A percentile compares a stretch with the other conserved stretches of the same genome.
Conservation (phyloP, 2,113 vertebrate genomes). For the Romanogobio albipinnatus region DNA sequence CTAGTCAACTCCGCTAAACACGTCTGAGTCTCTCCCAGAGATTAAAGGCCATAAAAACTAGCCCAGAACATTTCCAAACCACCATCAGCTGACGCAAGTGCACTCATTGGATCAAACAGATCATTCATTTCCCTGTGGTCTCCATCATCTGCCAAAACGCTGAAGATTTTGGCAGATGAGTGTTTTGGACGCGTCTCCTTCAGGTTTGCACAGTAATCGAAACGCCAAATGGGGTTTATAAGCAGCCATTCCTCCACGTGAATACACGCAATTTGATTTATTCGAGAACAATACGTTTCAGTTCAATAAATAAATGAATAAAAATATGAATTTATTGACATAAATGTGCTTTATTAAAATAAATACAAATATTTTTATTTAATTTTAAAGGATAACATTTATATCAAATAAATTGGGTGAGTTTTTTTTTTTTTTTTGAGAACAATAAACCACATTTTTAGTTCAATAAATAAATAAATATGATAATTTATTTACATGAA, state of each 20-base stretch:
- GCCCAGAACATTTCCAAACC: constrained; percentile 68
- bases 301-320: too few relatives aligned
- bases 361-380: too few relatives aligned
- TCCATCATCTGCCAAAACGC: constrained; percentile 67
- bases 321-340: too few relatives aligned
- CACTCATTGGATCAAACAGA: constrained; percentile 62
- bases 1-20: constrained; percentile 22
- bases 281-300: background rate
- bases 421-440: too few relatives aligned
- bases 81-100: constrained; percentile 55
- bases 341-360: too few relatives aligned
- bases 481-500: too few relatives aligned
- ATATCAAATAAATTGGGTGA: too few relatives aligned
- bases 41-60: constrained; percentile 63
- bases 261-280: constrained; percentile 17
- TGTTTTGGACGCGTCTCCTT: constrained; percentile 46
- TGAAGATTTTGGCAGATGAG: constrained; percentile 66
- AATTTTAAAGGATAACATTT: too few relatives aligned
- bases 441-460: too few relatives aligned
- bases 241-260: constrained; percentile 12
- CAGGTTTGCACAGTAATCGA: constrained; percentile 45
- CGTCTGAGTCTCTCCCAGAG: constrained; percentile 50
- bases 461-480: too few relatives aligned
- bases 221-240: constrained; percentile 55
- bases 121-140: constrained; percentile 65